phyloP scores from a whole-genome alignment of 2,888 invertebrate species.

The Hydropsyche betteni region DNA sequence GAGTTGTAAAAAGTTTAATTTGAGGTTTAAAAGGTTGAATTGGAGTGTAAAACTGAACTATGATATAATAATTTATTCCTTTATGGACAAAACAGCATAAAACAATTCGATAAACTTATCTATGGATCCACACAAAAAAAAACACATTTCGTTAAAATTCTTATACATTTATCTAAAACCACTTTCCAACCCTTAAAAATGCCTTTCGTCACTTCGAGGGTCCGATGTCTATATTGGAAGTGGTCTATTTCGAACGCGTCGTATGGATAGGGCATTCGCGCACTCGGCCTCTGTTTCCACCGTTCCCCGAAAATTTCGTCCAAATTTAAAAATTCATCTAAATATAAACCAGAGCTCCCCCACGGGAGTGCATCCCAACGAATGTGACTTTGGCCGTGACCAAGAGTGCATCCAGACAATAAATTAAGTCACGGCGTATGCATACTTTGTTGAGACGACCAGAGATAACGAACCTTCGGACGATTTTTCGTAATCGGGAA shows the following conservation, averaged over 20 bases:
- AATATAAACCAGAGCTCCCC: conserved; percentile 14
- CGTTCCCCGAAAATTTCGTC: conserved; percentile 16
- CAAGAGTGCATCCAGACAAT: conserved; percentile 27
- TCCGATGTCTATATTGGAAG: background rate
- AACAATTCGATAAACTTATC: too few relatives aligned
- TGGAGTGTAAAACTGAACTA: too few relatives aligned
- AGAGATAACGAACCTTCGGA: too few relatives aligned
- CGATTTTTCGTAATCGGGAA: too few relatives aligned
- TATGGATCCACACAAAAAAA: too few relatives aligned
- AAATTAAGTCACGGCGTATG: conserved; percentile 10
- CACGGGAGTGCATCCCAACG: background rate
- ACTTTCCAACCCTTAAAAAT: conserved; percentile 24
- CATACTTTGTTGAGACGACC: background rate
- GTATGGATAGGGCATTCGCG: background rate
- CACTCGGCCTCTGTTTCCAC: background rate
- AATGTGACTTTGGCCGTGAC: conserved; percentile 27
- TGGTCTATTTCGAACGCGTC: background rate
- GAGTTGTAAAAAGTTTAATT: too few relatives aligned
- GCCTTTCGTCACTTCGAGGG: conserved; percentile 37
- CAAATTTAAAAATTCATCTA: background rate
- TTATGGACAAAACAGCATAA: too few relatives aligned
- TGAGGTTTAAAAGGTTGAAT: too few relatives aligned
- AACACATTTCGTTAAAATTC: too few relatives aligned
- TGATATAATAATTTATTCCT: too few relatives aligned
- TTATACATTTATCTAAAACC: background rate